phyloP scores from a whole-genome alignment of 2,113 vertebrate genomes.

The Rhea americana region DNA sequence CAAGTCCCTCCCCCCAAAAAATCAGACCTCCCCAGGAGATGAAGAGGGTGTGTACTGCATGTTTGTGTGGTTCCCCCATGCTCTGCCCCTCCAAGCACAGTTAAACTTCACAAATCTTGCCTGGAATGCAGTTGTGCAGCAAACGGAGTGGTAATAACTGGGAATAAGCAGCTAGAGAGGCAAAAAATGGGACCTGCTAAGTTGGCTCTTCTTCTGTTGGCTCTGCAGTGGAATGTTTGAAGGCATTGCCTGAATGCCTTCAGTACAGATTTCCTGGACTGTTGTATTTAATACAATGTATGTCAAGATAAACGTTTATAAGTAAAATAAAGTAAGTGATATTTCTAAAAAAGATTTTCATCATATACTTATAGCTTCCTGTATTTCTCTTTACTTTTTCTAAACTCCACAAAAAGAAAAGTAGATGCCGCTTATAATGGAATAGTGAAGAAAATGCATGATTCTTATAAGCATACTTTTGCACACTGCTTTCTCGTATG shows the following conservation, averaged over 20 bases:
- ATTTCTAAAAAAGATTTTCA: not conserved
- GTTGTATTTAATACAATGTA: not conserved
- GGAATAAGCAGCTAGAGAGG: not conserved
- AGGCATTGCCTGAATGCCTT: not conserved
- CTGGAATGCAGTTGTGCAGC: not conserved
- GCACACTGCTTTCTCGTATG: not conserved
- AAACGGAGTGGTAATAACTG: not conserved
- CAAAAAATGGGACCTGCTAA: not conserved
- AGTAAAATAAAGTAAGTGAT: too few relatives aligned
- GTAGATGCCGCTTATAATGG: not conserved
- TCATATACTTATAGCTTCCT: not conserved
- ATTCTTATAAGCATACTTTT: not conserved
- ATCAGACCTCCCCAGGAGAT: not conserved
- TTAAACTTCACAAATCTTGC: not conserved
- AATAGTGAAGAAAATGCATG: not conserved
- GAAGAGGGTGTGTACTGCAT: rapidly evolving
- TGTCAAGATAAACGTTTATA: not conserved
- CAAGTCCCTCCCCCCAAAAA: not conserved
- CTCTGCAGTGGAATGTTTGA: not conserved
- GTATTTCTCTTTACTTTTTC: not conserved
- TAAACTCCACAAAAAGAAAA: not conserved
- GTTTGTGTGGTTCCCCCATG: not conserved
- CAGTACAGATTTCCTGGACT: not conserved
- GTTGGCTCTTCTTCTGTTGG: not conserved
- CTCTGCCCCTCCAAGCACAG: not conserved